Evolutionary conservation across 2,888 invertebrate species (phyloP).

Genomic region (Diploptera punctata): DNA sequence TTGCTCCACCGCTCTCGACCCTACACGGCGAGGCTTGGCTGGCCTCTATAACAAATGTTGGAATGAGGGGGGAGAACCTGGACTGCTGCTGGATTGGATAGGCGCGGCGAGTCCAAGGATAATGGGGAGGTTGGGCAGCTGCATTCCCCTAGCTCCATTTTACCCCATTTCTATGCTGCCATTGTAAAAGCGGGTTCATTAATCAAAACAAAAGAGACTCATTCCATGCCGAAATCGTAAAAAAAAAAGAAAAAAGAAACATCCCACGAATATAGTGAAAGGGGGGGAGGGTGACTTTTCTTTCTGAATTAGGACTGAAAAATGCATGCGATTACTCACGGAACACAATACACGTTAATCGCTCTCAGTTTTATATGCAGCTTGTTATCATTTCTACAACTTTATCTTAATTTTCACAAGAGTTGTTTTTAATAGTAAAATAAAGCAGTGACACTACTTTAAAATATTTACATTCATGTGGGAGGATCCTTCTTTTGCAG

Average conservation of each 20-base stretch:
- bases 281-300: slow-evolving; percentile 18
- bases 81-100: slow-evolving; percentile 1
- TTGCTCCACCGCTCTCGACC: not conserved
- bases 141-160: slow-evolving; percentile 9
- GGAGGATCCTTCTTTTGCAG: too few relatives aligned
- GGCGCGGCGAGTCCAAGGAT: slow-evolving; percentile 15
- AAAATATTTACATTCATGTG: too few relatives aligned
- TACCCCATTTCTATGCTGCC: slow-evolving; percentile 22
- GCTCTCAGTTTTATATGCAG: too few relatives aligned
- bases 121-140: slow-evolving; percentile 6
- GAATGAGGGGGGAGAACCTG: not conserved
- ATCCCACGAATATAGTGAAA: not conserved
- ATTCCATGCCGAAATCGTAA: slow-evolving; percentile 6
- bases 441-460: too few relatives aligned
- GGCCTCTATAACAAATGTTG: slow-evolving; percentile 19
- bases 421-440: too few relatives aligned
- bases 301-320: slow-evolving; percentile 23
- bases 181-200: slow-evolving; percentile 27
- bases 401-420: too few relatives aligned
- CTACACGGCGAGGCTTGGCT: not conserved
- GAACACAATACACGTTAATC: not conserved
- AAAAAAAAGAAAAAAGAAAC: slow-evolving; percentile 13
- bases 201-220: slow-evolving; percentile 29
- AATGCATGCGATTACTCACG: slow-evolving; percentile 20
- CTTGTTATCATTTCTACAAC: too few relatives aligned